Evolutionary conservation across 1,140 invertebrate species (phyloP), one percentile per base, ranked within the genome.

Genomic region (Zaprionus tsacasi): DNA sequence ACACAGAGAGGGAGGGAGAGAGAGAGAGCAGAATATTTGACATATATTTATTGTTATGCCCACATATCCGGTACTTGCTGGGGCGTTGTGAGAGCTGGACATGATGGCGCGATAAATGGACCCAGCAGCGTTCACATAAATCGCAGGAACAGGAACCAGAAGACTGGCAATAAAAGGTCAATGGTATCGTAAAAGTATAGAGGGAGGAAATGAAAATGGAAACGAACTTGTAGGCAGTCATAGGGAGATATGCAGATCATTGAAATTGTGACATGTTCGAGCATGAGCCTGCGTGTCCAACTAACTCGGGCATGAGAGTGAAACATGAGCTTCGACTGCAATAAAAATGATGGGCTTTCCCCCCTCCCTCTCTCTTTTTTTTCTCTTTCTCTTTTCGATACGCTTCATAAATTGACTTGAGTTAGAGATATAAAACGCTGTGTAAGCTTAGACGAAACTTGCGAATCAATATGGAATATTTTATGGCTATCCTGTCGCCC

Each of bases 31-130:
- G 70, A 80, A 83, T 83, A 79, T 88, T 83, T 80, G 83, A 80
- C 80, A 83, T 78, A 56, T 83, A 87, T 87, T 75, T 75, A 75
- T 75, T 57, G 67, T 83, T 87, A 82, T 83, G 69, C 65, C 27
- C 35, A 38, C 52, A 57, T 50, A 25, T 50, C 40, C n/a, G 40
- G n/a, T 7, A 13, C 40, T 65, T 52, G 21, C 33, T 54, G 17
- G 35, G 6, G n/a, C 7, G n/a, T 6, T 33, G 43, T 43, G 25
- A 30, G 40, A 74, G 58, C 60, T 72, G 57, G 55, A 78, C 68
- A 70, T 87, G 83, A 83, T 80, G 68, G 83, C 76, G 83, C 83
- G 83, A 87, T 87, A 87, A 88, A 83, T 73, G 83, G 80, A 78
- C 73, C 64, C 56, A 2, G 27, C 82, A 30, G 27, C 82, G 82